Evolutionary conservation across 2,888 invertebrate genomes (phyloP).

Genomic region (Orchestes rusci): DNA sequence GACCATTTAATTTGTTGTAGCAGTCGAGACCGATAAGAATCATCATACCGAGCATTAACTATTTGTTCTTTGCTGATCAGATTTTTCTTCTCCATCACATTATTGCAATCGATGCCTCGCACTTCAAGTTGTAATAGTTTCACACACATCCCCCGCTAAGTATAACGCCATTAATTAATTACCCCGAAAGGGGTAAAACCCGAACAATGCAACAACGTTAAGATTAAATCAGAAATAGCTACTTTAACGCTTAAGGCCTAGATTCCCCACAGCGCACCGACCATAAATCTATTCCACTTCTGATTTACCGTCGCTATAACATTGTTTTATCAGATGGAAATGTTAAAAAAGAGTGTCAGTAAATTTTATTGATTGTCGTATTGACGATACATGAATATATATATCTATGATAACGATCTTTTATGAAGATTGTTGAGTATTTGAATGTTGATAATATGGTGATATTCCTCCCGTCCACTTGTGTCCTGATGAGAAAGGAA

Average conservation of each 20-base stretch:
- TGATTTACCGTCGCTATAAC: slow-evolving; percentile 17
- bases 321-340: slow-evolving; percentile 5
- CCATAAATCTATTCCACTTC: slow-evolving; percentile 15
- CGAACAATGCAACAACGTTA: slow-evolving; percentile 17
- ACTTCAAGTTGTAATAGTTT: slow-evolving; percentile 3
- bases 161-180: slow-evolving; percentile 6
- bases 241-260: slow-evolving; percentile 19
- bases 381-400: not conserved
- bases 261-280: slow-evolving; percentile 12
- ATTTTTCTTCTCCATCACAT: no score
- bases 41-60: no score
- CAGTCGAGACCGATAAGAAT: no score
- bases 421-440: no score
- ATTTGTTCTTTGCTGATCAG: no score
- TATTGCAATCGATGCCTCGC: no score
- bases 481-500: no score
- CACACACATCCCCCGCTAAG: slow-evolving; percentile 3
- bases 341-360: slow-evolving; percentile 3
- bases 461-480: no score
- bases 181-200: slow-evolving; percentile 10
- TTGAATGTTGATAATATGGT: no score
- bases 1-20: no score
- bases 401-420: no score
- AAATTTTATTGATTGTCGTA: slow-evolving; percentile 1
- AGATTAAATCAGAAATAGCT: slow-evolving; percentile 21